Evolutionary conservation across 1,140 invertebrate genomes (phyloP), one percentile per base, ranked within the genome.

Genomic region (Drosophila parabipectinata): DNA sequence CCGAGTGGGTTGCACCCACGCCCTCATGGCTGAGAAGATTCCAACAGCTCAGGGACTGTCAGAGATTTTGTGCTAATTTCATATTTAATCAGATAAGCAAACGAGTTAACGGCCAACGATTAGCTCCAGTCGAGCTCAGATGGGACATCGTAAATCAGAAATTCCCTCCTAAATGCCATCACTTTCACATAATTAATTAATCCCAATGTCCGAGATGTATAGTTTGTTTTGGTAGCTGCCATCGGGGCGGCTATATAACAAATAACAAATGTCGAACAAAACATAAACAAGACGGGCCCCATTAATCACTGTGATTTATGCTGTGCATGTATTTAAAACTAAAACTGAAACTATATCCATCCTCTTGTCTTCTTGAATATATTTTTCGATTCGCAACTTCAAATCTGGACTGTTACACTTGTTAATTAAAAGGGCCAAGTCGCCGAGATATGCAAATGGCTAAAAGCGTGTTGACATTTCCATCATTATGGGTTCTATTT

Each of bases 301-400:
- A 84, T 79, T 77, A 84, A 85, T 84, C 80, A 84, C 64, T 56
- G 50, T 85, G 81, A 84, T 84, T 84, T 80, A 85, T 77, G 21
- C 2, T 26, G 4, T 10, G 45, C 15, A 48, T 15, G n/a, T 26
- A 61, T 60, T n/a, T 9, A 41, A 10, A 28, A 28, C 26, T 28
- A 7, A 28, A 28, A 28, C 26, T 28, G 26, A 28, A 50, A 47
- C 52, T 39, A 64, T 37, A 51, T 72, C 78, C 67, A 72, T 72
- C 59, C 39, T 41, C 24, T 34, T 18, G 14, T 45, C 44, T 45
- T 44, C 3, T 14, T 18, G 41, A 7, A 32, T 9, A 59, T 26
- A 32, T 21, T 34, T 3, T 1, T 45, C 3, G 41, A 2, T 15
- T 44, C 14, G 44, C n/a, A 32, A 47, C 37, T 56, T 21, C 1